Base-by-base conservation (phyloP, 2,888 invertebrate species). In the Pyrocoelia pectoralis region DNA sequence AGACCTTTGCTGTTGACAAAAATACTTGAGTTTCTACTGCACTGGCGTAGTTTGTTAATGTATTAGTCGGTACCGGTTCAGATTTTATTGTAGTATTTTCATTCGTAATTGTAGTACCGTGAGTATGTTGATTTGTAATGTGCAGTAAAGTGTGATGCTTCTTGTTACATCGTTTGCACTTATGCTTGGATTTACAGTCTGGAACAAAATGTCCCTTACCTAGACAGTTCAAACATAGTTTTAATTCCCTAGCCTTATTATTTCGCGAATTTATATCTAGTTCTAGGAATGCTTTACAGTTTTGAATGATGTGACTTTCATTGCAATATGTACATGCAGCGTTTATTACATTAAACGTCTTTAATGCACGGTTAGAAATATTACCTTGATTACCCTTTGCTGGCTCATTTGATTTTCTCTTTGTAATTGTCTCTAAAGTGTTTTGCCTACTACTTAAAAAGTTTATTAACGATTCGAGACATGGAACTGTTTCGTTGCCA, bases 371-470 rank as follows among this genome's bases (percentile, higher is more conserved):
- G 24, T 24, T 24, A 5, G 24, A 24, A 24, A 24, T n/a, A n/a
- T n/a, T n/a, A n/a, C n/a, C 24, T 24, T 24, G 24, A 24, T 24
- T 24, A 33, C 9, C 2, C 2, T n/a, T 6, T 33, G 33, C 2
- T 4, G 9, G 2, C n/a, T 33, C 33, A 33, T n/a, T 33, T 8
- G 33, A n/a, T 33, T 33, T 33, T 33, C n/a, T 8, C 8, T 10
- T 33, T 24, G 33, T n/a, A 10, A 43, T 12, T 13, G 41, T 43
- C 12, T 43, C 41, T 43, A 43, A 43, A 14, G 9, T 43, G 41
- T 43, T 43, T 43, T 43, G 41, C 41, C 9, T 43, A 15, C 9
- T 43, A 6, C 2, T 43, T 43, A 43, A 15, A 43, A 43, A 43
- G 1, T 13, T 9, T 15, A 13, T 2, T 8, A 43, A 43, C 1